Evolutionary conservation across 2,888 invertebrate species (phyloP).

Genomic region (Nezara viridula): DNA sequence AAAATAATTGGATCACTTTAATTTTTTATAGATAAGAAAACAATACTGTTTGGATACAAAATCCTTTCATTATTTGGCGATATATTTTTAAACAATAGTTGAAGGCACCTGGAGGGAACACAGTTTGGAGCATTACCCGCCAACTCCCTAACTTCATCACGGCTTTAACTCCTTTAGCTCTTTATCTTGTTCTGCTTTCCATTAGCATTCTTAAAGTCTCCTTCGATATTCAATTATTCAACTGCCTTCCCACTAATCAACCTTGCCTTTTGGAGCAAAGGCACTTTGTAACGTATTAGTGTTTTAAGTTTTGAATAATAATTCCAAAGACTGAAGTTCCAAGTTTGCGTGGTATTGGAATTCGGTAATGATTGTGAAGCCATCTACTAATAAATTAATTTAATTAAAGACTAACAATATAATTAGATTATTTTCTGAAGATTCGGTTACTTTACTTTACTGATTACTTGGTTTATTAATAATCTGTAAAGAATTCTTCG

Average conservation of each 20-base stretch:
- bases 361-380: neutral
- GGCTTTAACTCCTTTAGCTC: conserved; percentile 29
- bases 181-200: conserved; percentile 34
- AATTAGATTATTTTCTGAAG: neutral
- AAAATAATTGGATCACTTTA: too few species aligned
- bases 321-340: neutral
- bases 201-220: conserved; percentile 44
- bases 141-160: neutral
- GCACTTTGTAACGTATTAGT: neutral
- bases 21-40: neutral
- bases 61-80: neutral
- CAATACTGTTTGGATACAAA: neutral
- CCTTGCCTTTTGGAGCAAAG: neutral
- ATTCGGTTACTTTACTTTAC: neutral
- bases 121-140: neutral
- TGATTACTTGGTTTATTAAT: too few species aligned
- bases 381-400: neutral
- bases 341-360: neutral
- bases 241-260: conserved; percentile 28
- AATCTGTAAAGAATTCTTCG: too few species aligned
- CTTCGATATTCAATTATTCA: conserved; percentile 33
- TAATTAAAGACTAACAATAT: neutral
- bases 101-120: neutral
- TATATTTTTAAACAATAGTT: conserved; percentile 34
- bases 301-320: neutral